Evolutionary conservation across 2,888 invertebrate genomes (phyloP).

Genomic region (Phortica magna): DNA sequence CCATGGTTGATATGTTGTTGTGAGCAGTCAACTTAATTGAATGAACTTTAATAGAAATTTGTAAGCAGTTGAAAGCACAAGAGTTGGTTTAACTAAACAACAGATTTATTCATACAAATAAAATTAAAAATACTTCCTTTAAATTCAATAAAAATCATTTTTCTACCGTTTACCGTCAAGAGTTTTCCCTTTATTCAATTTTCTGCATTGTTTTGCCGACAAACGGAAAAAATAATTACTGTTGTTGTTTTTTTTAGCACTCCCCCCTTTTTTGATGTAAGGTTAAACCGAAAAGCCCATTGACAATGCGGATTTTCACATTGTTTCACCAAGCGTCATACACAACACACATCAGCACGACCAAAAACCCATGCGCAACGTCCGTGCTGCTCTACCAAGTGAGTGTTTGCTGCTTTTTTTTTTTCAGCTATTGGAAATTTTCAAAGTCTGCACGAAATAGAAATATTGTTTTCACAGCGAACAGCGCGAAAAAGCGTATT

Average conservation of each 20-base stretch:
- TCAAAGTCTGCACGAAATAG: constrained; percentile 3
- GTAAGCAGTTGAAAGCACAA: no score
- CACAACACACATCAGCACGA: background rate
- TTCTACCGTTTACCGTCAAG: background rate
- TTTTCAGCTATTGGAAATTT: constrained; percentile 3
- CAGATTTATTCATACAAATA: no score
- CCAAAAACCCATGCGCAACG: background rate
- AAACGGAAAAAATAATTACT: constrained; percentile 1
- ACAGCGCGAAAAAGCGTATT: background rate
- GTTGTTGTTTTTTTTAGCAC: background rate
- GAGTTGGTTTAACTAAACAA: no score
- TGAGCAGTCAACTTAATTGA: no score
- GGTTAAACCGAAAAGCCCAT: constrained; percentile 20
- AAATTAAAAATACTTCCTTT: no score
- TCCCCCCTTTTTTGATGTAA: background rate
- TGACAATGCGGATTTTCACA: constrained; percentile 33
- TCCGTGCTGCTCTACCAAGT: no score
- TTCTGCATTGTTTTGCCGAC: background rate
- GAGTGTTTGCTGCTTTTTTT: no score
- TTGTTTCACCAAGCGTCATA: constrained; percentile 12
- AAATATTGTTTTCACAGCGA: constrained; percentile 6
- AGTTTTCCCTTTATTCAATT: background rate
- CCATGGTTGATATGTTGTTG: no score
- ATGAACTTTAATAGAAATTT: no score
- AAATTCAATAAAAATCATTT: no score